Conservation (phyloP, 2,113 vertebrate genomes). For the Chionis minor region DNA sequence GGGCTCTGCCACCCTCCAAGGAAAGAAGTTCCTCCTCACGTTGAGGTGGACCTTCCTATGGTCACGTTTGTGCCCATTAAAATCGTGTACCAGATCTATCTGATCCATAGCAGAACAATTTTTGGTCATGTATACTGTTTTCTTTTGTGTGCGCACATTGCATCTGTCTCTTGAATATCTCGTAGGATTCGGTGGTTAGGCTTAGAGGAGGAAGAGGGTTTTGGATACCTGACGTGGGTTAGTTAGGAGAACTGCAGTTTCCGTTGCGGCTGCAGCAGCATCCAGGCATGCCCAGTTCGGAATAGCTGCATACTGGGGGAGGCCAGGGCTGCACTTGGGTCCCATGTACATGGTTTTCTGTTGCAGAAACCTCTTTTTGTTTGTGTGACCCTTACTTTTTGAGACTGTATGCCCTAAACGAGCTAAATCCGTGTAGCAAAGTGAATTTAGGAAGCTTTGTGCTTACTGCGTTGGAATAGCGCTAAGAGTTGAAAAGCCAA, state of each 20-base stretch:
- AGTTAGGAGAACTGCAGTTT: background rate
- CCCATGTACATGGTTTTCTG: background rate
- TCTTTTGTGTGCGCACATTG: background rate
- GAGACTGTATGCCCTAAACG: background rate
- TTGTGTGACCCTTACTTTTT: background rate
- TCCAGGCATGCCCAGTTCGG: background rate
- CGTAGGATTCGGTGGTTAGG: background rate
- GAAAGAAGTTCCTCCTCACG: too few relatives aligned
- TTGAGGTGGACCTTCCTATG: too few relatives aligned
- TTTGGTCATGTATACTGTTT: background rate
- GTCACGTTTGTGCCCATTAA: too few relatives aligned
- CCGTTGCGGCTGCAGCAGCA: background rate
- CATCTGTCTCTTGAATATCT: background rate
- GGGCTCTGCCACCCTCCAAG: too few relatives aligned
- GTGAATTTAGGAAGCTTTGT: background rate
- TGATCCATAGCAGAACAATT: background rate
- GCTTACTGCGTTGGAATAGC: background rate
- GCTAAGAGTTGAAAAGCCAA: background rate
- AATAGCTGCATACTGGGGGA: background rate
- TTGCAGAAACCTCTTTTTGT: background rate
- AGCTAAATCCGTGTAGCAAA: background rate
- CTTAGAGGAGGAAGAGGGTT: background rate
- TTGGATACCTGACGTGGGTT: background rate
- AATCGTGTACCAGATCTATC: background rate
- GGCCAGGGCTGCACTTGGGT: background rate